Conservation (phyloP, 2,797 vertebrate genomes). For the Hemitrygon akajei region DNA sequence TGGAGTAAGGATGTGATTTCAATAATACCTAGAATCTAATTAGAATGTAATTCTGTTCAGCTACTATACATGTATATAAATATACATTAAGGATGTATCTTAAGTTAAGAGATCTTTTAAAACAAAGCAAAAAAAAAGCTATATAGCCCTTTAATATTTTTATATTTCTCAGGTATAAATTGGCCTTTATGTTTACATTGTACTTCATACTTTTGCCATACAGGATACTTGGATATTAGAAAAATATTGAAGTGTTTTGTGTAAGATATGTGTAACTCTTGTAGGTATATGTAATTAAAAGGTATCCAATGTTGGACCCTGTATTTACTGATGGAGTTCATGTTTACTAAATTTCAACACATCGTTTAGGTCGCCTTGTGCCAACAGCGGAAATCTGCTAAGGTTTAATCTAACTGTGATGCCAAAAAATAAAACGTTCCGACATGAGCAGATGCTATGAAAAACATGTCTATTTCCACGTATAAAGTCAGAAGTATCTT, state of each 20-base stretch:
- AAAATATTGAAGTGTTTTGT: slow-evolving; percentile 6
- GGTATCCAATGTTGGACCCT: neutral
- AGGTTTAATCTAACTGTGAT: neutral
- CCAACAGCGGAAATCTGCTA: neutral
- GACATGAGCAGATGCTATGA: neutral
- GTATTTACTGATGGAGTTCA: neutral
- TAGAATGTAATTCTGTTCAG: neutral
- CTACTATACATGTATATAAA: neutral
- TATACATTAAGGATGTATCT: slow-evolving; percentile 33
- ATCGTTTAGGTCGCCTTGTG: neutral
- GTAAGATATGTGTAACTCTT: neutral
- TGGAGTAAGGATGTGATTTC: neutral
- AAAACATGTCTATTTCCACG: neutral
- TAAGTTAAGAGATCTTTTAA: slow-evolving; percentile 35
- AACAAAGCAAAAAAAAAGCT: slow-evolving; percentile 25
- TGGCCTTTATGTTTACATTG: slow-evolving; percentile 33
- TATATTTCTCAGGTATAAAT: slow-evolving; percentile 37
- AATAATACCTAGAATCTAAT: slow-evolving; percentile 21
- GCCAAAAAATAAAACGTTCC: neutral
- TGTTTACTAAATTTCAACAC: slow-evolving; percentile 12
- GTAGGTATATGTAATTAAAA: slow-evolving; percentile 10
- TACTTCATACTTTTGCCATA: slow-evolving; percentile 27
- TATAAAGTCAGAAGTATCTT: neutral
- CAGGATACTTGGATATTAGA: neutral
- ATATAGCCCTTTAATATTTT: slow-evolving; percentile 35